Base-by-base conservation (phyloP, 2,113 vertebrate genomes). In the Mystacornis crossleyi region DNA sequence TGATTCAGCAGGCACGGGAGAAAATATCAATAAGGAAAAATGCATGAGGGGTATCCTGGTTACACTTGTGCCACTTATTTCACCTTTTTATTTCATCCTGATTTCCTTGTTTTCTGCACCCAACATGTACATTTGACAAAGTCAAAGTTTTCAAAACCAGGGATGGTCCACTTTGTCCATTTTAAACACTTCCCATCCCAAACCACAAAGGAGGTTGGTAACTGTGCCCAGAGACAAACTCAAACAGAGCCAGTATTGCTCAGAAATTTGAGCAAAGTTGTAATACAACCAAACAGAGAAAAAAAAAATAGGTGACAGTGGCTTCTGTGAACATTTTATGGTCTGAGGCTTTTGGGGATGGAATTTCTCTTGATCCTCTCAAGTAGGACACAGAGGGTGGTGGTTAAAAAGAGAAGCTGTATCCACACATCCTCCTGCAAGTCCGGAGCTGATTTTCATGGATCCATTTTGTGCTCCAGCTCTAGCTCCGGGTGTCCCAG, bases 311-410 rank as follows among this genome's bases (percentile, higher is more conserved):
- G 2, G 53, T 38, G 51, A 6, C 34, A 74, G 23, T 7, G 17
- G 8, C 26, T 93, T 79, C 60, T 42, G 18, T n/a, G 58, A 45
- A 66, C 14, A 6, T 40, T 82, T 29, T 66, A 3, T 58, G 6
- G 12, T 58, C 45, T 47, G 34, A 40, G 31, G 12, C 47, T 55
- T 43, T 48, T 67, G n/a, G 11, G 12, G 21, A 53, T 34, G 9
- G 9, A 24, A 6, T 69, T 64, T 89, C 38, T 61, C 7, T 81
- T 61, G 9, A 9, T 72, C 23, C 57, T 69, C 45, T 13, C 21
- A 57, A 10, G 40, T n/a, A 55, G 40, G 28, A 77, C 50, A n/a
- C 0, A 0, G 24, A 54, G 3, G 38, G 14, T 1, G 14, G 53
- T 40, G 14, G 29, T 18, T 94, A 26, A 72, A 84, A 82, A 58